Conservation (phyloP, 2,113 vertebrate genomes). For the Aptenodytes forsteri region DNA sequence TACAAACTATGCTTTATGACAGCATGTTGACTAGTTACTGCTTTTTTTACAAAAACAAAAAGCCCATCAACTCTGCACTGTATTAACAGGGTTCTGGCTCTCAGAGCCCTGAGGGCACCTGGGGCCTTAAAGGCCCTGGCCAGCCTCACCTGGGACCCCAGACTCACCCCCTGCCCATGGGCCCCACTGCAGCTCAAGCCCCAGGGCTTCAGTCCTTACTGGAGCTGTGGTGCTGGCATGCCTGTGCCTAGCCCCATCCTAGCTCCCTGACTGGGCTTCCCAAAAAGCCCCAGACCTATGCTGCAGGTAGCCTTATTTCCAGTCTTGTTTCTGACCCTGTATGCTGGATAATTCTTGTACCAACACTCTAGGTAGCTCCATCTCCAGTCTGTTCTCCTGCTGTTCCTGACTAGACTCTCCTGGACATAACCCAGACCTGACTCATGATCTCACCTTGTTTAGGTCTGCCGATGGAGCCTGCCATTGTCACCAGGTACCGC, state of each 20-base stretch:
- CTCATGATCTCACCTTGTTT: neutral
- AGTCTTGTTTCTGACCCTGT: neutral
- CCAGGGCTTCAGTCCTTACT: neutral
- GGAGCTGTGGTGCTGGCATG: neutral
- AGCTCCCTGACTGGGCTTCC: neutral
- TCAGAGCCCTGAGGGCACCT: neutral
- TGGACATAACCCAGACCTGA: neutral
- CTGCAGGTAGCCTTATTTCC: neutral
- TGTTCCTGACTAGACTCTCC: neutral
- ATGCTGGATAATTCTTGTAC: neutral
- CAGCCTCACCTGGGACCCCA: neutral
- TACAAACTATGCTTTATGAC: neutral
- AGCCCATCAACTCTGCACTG: neutral
- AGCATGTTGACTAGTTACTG: neutral
- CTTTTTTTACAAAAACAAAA: neutral
- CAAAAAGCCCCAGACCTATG: neutral
- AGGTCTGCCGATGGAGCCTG: neutral
- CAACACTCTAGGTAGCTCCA: neutral
- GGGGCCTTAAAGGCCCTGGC: neutral
- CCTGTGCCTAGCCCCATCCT: neutral
- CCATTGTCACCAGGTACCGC: neutral
- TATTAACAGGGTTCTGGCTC: neutral
- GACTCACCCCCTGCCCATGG: fast-evolving
- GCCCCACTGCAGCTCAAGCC: neutral
- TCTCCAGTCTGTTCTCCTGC: neutral